Base-by-base conservation (phyloP, 2,113 vertebrate species). In the Python bivittatus region DNA sequence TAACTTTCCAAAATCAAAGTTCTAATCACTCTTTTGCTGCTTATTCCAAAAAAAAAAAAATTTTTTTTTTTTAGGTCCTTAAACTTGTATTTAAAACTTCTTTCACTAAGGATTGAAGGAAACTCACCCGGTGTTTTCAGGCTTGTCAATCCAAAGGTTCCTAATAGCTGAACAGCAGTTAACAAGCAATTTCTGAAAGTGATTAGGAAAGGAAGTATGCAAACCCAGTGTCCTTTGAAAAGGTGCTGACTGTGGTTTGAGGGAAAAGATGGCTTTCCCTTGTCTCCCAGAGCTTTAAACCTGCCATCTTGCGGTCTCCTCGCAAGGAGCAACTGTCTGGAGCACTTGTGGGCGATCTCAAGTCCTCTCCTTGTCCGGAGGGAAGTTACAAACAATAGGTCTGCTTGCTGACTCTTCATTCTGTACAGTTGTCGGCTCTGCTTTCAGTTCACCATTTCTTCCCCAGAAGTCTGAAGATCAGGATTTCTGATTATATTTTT, bases 391-490 rank as follows among this genome's bases (percentile, higher is more conserved):
- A 42, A 79, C 17, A 22, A 2, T 33, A 15, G 5, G n/a, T 72
- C 13, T 79, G 42, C 17, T 42, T 38, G 72, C 72, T 33, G 22
- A 2, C 2, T 79, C 17, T 42, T 79, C 7, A 0, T 79, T 79
- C n/a, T n/a, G n/a, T n/a, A n/a, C n/a, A n/a, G n/a, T n/a, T n/a
- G n/a, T n/a, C n/a, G n/a, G n/a, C n/a, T n/a, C n/a, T n/a, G n/a
- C n/a, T n/a, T n/a, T n/a, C 17, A 42, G 33, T 79, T 38, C 72
- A 42, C 72, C 72, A 79, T 42, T 79, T 79, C 2, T 79, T 22
- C 38, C 38, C 38, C 33, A 42, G 33, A 42, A 79, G 33, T 79
- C 33, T 88, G 89, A 95, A 95, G 94, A 95, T 91, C 93, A 94
- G 20, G 9, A 64, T 88, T 90, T 93, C 93, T 5, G 0, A 91